Evolutionary conservation across 35 echinoderm and acorn worm genomes (phyloP), one percentile per base, ranked within the genome.

Genomic region (Nesometra sesokonis): DNA sequence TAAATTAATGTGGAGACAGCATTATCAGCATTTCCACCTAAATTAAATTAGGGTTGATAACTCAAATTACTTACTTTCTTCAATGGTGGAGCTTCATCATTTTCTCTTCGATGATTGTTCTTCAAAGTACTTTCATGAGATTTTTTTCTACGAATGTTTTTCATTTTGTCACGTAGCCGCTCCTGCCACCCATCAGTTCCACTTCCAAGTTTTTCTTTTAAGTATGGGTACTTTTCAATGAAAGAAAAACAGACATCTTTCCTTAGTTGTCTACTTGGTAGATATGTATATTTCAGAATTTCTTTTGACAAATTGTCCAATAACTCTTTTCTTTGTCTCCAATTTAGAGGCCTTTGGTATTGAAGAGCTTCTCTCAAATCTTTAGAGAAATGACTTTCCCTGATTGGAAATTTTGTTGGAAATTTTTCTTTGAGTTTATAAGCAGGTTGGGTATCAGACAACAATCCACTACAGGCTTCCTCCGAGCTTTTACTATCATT

Each of bases 101-200:
- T 43, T 15, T 43, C 5, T 43, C 15, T 43, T 43, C 5, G 38
- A 43, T 43, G 4, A 43, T 43, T 43, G 4, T 15, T 4, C 15
- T 43, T 43, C 15, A 43, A 43, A 43, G 52, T 9, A 27, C 52
- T 27, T 11, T 67, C 23, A 17, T 9, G 2, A 13, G 0, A 17
- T 35, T 86, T 86, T 11, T 34, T 35, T 86, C 85, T 86, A 29
- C 85, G 76, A 0, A 86, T 33, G 29, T 86, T 86, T 27, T 67
- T 67, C 85, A 78, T 86, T 37, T 86, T 86, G 35, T 86, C 85
- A 13, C 35, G 3, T 1, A 88, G 40, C 37, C 77, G 57, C 38
- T 88, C 86, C 86, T 88, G 32, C 86, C 86, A 88, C 2, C 86
- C 86, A 88, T 88, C 86, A 17, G 86, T 80, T 40, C 86, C 86